A percentile compares a stretch with the other conserved stretches of the same genome.
phyloP scores from a whole-genome alignment of 1,140 invertebrate genomes.

The Papilio xuthus region DNA sequence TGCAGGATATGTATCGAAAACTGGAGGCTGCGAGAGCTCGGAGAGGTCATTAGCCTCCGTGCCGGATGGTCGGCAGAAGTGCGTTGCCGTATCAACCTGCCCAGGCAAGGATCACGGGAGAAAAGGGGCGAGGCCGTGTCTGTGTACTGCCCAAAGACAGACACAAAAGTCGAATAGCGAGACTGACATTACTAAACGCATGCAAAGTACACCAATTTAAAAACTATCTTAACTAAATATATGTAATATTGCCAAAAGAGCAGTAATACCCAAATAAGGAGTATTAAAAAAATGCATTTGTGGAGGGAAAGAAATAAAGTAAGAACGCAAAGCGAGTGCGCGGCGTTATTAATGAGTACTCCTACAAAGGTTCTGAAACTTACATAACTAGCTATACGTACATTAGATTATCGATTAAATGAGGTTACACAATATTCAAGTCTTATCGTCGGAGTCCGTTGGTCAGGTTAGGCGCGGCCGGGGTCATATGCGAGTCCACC shows the following conservation, averaged over 20 bases:
- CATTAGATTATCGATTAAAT: slow-evolving; percentile 19
- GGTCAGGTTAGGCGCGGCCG: neutral
- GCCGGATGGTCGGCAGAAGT: too few species aligned
- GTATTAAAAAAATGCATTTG: slow-evolving; percentile 3
- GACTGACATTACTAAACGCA: neutral
- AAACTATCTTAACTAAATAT: slow-evolving; percentile 1
- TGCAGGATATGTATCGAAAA: too few species aligned
- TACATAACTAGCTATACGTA: neutral
- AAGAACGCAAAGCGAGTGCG: slow-evolving; percentile 11
- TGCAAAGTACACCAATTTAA: neutral
- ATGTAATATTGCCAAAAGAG: neutral
- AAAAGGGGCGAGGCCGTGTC: too few species aligned
- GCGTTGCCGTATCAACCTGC: too few species aligned
- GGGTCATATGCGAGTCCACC: neutral
- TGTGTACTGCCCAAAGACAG: neutral
- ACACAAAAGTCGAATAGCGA: neutral
- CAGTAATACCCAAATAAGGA: slow-evolving; percentile 4
- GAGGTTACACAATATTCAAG: slow-evolving; percentile 22
- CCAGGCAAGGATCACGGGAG: too few species aligned
- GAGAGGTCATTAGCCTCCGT: too few species aligned
- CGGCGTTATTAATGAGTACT: slow-evolving; percentile 32
- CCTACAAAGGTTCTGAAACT: slow-evolving; percentile 33
- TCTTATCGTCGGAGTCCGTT: slow-evolving; percentile 15
- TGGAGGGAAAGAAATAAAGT: neutral
- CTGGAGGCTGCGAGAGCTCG: too few species aligned